phyloP scores from a whole-genome alignment of 2,888 invertebrate species.

The Prosapia bicincta region DNA sequence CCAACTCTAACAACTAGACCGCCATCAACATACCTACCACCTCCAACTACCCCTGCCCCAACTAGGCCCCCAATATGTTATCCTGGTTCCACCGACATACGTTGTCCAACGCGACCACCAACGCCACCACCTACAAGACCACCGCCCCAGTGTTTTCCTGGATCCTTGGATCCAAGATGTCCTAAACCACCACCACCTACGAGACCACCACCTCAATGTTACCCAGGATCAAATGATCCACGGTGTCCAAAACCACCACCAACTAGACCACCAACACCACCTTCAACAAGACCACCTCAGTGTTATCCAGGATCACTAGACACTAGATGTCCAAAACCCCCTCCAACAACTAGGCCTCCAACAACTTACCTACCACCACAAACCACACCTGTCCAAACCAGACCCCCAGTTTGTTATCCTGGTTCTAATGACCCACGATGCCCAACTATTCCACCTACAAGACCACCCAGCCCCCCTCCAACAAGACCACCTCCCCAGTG shows the following conservation, averaged over 20 bases:
- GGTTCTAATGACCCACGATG: constrained; percentile 43
- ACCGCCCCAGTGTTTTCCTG: constrained; percentile 44
- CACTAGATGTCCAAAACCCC: constrained; percentile 40
- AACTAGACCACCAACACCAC: constrained; percentile 31
- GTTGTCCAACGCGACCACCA: constrained; percentile 41
- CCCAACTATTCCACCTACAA: constrained; percentile 32
- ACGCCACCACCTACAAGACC: constrained; percentile 28
- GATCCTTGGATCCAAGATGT: constrained; percentile 42
- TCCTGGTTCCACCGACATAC: constrained; percentile 45
- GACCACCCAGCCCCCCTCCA: too few species aligned
- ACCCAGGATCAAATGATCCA: constrained; percentile 42
- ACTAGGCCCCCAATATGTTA: constrained; percentile 40
- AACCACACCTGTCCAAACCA: constrained; percentile 32
- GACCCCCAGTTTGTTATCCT: constrained; percentile 42
- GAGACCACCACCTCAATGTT: constrained; percentile 37
- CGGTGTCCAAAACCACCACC: constrained; percentile 40
- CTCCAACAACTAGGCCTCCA: constrained; percentile 11
- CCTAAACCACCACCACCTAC: constrained; percentile 38
- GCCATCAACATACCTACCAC: constrained; percentile 33
- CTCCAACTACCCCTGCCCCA: constrained; percentile 43
- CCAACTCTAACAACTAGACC: constrained; percentile 41
- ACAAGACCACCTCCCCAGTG: constrained; percentile 37
- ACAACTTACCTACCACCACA: constrained; percentile 41
- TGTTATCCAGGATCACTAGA: constrained; percentile 44
- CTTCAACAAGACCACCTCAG: too few species aligned